Percentiles rank a stretch among this genome's conserved stretches.
These are phyloP conservation scores for Incurvaria masculella DNA, from an alignment of 2,888 invertebrate species.

Conservation along the genomic window DNA sequence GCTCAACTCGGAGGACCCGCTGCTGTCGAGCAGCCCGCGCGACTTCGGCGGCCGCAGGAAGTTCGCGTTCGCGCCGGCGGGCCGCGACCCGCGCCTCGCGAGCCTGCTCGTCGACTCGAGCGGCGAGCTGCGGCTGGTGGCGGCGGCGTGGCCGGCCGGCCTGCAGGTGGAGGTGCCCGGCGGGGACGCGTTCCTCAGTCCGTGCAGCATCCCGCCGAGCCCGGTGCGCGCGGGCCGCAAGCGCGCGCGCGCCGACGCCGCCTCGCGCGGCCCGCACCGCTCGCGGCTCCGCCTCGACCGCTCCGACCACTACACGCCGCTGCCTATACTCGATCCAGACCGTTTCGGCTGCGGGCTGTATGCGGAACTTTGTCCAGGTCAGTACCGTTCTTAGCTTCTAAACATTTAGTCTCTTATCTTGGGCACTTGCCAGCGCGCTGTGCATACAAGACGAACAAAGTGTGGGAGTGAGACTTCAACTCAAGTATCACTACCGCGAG, in stretches of 20 bases:
- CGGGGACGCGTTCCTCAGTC: conserved; percentile 77
- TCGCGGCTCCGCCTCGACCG: conserved; percentile 39
- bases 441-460: no score
- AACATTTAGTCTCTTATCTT: no score
- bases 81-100: conserved; percentile 55
- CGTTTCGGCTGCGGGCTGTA: conserved; percentile 86
- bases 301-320: conserved; percentile 76
- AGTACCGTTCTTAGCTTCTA: conserved; percentile 2
- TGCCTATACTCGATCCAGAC: conserved; percentile 91
- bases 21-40: conserved; percentile 79
- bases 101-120: conserved; percentile 60
- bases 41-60: conserved; percentile 63
- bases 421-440: no score
- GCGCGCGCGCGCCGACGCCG: conserved; percentile 59
- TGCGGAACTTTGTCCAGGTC: conserved; percentile 47
- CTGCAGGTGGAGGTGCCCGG: conserved; percentile 47
- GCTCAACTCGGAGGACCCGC: conserved; percentile 84
- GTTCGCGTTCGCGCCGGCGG: conserved; percentile 56
- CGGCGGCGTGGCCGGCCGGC: conserved; percentile 31
- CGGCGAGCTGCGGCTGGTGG: conserved; percentile 60
- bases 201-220: conserved; percentile 66
- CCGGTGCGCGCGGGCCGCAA: conserved; percentile 64
- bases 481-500: no score
- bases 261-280: conserved; percentile 51
- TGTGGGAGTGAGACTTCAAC: no score